These are phyloP conservation scores for Onychostoma macrolepis DNA, from an alignment of 2,113 vertebrate species.

Conservation along the genomic window DNA sequence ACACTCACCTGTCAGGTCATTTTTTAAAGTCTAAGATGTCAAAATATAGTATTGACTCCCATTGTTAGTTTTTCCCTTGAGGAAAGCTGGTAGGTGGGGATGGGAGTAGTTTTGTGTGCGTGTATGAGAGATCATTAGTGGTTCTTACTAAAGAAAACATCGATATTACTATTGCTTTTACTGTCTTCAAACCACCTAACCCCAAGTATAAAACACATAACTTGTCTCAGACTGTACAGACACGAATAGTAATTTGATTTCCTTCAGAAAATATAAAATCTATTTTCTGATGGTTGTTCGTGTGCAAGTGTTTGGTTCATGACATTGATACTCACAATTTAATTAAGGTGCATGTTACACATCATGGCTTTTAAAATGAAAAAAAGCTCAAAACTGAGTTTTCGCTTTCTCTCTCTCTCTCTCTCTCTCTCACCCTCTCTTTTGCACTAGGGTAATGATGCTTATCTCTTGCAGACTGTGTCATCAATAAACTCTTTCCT, in stretches of 20 bases:
- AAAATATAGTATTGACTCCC: slow-evolving; percentile 26
- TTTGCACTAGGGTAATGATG: slow-evolving; percentile 26
- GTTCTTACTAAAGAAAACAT: slow-evolving; percentile 12
- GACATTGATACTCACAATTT: background rate
- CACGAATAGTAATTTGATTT: background rate
- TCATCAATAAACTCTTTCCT: slow-evolving; percentile 25
- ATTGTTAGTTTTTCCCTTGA: slow-evolving; percentile 30
- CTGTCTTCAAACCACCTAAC: background rate
- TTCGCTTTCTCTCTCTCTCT: background rate
- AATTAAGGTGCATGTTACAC: slow-evolving; percentile 12
- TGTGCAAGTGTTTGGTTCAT: slow-evolving; percentile 11
- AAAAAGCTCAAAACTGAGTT: background rate
- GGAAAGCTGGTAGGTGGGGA: background rate
- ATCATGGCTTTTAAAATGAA: background rate
- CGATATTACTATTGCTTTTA: slow-evolving; percentile 6
- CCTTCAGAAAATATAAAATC: background rate
- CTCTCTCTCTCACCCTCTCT: background rate
- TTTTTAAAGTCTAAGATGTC: slow-evolving; percentile 26
- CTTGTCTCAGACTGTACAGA: background rate
- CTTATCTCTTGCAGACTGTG: slow-evolving; percentile 32
- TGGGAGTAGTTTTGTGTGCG: slow-evolving; percentile 27
- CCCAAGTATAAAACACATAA: background rate
- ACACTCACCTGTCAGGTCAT: slow-evolving; percentile 18
- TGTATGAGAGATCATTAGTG: slow-evolving; percentile 39
- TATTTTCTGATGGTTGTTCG: background rate